Base-by-base conservation (phyloP, 2,888 invertebrate species). In the Hypena proboscidalis region DNA sequence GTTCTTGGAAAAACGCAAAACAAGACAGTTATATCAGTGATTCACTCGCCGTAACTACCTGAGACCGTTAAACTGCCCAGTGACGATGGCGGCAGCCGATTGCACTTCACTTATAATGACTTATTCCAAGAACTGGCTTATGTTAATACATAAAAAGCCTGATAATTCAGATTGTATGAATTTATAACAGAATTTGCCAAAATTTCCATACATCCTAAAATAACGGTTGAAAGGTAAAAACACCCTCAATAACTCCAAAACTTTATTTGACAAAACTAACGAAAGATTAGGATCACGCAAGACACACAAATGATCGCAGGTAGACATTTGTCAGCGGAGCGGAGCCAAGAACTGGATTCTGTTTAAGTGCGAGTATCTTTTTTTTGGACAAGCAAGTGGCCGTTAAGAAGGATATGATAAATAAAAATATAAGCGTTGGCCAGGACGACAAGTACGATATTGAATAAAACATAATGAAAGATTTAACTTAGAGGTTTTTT, bases 1-100 rank as follows among this genome's bases (percentile, higher is more conserved):
- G 61, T 77, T 74, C 67, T 58, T 68, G 76, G 79, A 80, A 83
- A 80, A 71, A 79, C 56, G 70, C 67, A 77, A 83, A 85, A 83
- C 77, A 77, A 49, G 77, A 89, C 89, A 88, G 90, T 89, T 89
- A 87, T 75, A 80, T 77, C 68, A 74, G 71, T 89, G 88, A 89
- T 78, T 90, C 86, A 88, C 81, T 70, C 66, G 70, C 55, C 48
- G 70, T 74, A 67, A 70, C 79, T 79, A 80, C 76, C 77, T 74
- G 66, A 67, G 67, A 87, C 89, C 89, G 89, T 87, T 88, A 85
- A 75, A 70, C 66, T 70, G 68, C 67, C 61, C 61, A 69, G 56
- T 68, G 72, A 68, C 66, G 65, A 33, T 39, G 45, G 41, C 29
- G 25, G 40, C 31, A 48, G 50, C 50, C 41, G 43, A 61, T 61